Base-by-base conservation (phyloP, 2,888 invertebrate species). In the Pristionchus japonicus region DNA sequence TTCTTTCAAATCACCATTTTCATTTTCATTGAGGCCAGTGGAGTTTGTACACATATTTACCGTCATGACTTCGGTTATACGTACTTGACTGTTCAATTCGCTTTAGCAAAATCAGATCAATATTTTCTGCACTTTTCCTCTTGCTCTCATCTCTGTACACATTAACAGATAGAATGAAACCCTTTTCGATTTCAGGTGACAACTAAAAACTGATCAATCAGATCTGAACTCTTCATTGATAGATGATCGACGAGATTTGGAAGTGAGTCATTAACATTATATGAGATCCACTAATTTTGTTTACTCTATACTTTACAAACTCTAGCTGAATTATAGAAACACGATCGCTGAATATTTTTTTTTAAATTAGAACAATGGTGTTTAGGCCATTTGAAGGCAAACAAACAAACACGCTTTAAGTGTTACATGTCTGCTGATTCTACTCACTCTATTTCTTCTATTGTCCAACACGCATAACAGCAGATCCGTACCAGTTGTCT, bases 181-280 rank as follows among this genome's bases (percentile, higher is more conserved):
- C 13, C 6, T 61, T n/a, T n/a, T n/a, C n/a, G 27, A 0, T 61
- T 27, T 4, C 15, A 34, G 67, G 15, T 6, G n/a, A 67, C 67
- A 2, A 2, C 34, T 31, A 7, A 34, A 31, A 9, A 34, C 34
- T 27, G 13, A 67, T 15, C 34, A 34, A 52, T 0, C 34, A 31
- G 34, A 7, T 3, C 3, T 34, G 67, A 67, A 1, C n/a, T n/a
- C 6, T 27, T 4, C 13, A 31, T 74, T 47, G 13, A 49, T 9
- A 47, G 47, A 84, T 84, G 84, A 27, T 84, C 13, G 84, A 84
- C 37, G 84, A 84, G 27, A 37, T 84, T 37, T 84, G 84, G 84
- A 84, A 84, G 84, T 84, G 23, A 61, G 84, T 34, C 9, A 9
- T 83, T 3, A 64, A 64, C 11, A 64, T 64, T 64, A n/a, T n/a